These are phyloP conservation scores for Forbesichthys papilliferus DNA, from an alignment of 2,113 vertebrate species.

Conservation along the genomic window DNA sequence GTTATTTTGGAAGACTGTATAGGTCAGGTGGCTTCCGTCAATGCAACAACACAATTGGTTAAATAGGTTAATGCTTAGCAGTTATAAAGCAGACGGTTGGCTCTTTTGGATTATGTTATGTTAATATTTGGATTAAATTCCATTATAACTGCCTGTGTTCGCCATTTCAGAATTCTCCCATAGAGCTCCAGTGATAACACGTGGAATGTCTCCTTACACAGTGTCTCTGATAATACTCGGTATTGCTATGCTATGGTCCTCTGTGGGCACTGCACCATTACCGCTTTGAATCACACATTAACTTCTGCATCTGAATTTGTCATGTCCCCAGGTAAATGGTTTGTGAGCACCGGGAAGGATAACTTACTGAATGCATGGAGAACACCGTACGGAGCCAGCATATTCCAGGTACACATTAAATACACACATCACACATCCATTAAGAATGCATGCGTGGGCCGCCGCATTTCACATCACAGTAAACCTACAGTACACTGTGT, in stretches of 20 bases:
- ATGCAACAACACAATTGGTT: too few relatives aligned
- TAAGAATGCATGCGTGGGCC: background rate
- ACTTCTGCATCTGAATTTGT: conserved; percentile 1
- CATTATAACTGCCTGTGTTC: too few relatives aligned
- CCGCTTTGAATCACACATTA: background rate
- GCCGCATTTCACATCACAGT: background rate
- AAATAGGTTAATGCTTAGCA: too few relatives aligned
- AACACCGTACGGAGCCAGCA: conserved; percentile 95
- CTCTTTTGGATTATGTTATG: too few relatives aligned
- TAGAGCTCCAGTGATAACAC: too few relatives aligned
- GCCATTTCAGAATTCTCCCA: too few relatives aligned
- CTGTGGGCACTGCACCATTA: background rate
- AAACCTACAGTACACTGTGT: too few relatives aligned
- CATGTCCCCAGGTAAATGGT: conserved; percentile 88
- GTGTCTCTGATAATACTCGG: background rate
- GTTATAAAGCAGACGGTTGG: too few relatives aligned
- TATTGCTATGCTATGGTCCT: background rate
- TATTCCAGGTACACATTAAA: conserved; percentile 87
- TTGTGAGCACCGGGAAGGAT: conserved; percentile 97
- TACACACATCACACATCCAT: background rate
- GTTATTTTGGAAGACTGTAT: too few relatives aligned
- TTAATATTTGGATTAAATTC: too few relatives aligned
- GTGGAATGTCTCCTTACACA: too few relatives aligned
- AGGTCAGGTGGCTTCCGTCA: too few relatives aligned
- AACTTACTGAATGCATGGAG: conserved; percentile 97